A percentile compares a stretch with the other conserved stretches of the same genome.
Conservation (phyloP, 2,888 invertebrate genomes). For the Venustoraphidia nigricollis region DNA sequence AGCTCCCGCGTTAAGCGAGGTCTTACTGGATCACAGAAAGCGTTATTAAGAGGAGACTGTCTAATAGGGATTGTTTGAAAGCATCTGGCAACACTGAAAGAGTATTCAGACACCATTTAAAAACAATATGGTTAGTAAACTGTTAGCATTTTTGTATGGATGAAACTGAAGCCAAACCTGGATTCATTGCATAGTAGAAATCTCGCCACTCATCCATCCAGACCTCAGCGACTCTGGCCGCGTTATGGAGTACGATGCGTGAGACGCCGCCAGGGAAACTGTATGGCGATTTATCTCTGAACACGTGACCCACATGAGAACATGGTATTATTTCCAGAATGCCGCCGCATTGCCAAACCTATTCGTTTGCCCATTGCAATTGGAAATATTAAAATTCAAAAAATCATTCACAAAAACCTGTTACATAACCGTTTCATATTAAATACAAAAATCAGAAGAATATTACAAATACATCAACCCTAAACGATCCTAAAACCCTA, state of each 20-base stretch:
- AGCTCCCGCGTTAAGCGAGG: too few relatives aligned
- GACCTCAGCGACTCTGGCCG: slow-evolving; percentile 95
- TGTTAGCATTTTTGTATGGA: background rate
- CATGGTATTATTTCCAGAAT: slow-evolving; percentile 90
- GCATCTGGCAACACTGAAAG: too few relatives aligned
- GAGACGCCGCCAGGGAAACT: slow-evolving; percentile 98
- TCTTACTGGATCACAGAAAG: too few relatives aligned
- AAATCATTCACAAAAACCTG: too few relatives aligned
- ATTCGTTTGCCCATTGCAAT: background rate
- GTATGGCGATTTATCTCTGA: slow-evolving; percentile 96
- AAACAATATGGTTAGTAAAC: slow-evolving; percentile 1
- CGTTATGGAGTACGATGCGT: slow-evolving; percentile 94
- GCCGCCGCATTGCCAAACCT: slow-evolving; percentile 97
- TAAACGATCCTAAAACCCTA: too few relatives aligned
- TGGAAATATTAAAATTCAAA: too few relatives aligned
- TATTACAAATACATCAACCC: too few relatives aligned
- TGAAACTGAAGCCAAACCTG: slow-evolving; percentile 52
- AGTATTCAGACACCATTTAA: background rate
- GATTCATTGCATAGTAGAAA: slow-evolving; percentile 98
- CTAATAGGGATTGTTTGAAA: too few relatives aligned
- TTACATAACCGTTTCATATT: too few relatives aligned
- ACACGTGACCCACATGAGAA: slow-evolving; percentile 94
- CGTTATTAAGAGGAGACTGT: too few relatives aligned
- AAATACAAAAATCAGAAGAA: too few relatives aligned
- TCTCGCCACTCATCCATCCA: slow-evolving; percentile 99